Percentiles rank a stretch among this genome's conserved stretches.
phyloP scores from a whole-genome alignment of 1,140 invertebrate species.

The Drosophila ohnishii region DNA sequence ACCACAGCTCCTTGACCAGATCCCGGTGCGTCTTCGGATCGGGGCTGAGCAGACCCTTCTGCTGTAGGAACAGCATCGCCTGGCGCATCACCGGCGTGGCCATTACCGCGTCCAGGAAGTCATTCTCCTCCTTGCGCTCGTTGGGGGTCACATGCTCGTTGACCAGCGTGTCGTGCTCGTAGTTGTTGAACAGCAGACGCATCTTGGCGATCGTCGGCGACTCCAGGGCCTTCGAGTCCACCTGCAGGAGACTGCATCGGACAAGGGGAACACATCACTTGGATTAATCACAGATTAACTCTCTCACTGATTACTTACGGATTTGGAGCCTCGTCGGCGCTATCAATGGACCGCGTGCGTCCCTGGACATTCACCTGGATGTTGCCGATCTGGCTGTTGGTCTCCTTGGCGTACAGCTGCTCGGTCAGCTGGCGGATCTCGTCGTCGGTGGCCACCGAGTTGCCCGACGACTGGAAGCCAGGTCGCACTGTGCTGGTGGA shows the following conservation, averaged over 20 bases:
- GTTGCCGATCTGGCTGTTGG: slow-evolving; percentile 87
- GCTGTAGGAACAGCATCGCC: slow-evolving; percentile 88
- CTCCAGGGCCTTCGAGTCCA: slow-evolving; percentile 67
- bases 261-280: background rate
- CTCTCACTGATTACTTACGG: slow-evolving; percentile 85
- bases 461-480: slow-evolving; percentile 61
- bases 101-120: slow-evolving; percentile 90
- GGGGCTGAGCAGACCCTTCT: slow-evolving; percentile 86
- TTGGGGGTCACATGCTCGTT: slow-evolving; percentile 90
- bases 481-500: slow-evolving; percentile 67
- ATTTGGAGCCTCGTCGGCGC: slow-evolving; percentile 88
- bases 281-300: background rate
- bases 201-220: slow-evolving; percentile 88
- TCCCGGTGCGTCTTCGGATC: slow-evolving; percentile 89
- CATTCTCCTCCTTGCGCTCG: slow-evolving; percentile 89
- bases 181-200: slow-evolving; percentile 89
- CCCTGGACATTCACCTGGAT: slow-evolving; percentile 89
- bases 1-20: slow-evolving; percentile 90
- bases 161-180: slow-evolving; percentile 88
- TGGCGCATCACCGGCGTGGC: slow-evolving; percentile 89
- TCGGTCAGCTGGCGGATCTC: slow-evolving; percentile 86
- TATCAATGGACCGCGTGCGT: slow-evolving; percentile 87
- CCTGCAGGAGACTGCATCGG: slow-evolving; percentile 50
- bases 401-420: slow-evolving; percentile 88
- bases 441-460: slow-evolving; percentile 83